Conservation (phyloP, 1,140 invertebrate genomes). For the Bicyclus anynana region DNA sequence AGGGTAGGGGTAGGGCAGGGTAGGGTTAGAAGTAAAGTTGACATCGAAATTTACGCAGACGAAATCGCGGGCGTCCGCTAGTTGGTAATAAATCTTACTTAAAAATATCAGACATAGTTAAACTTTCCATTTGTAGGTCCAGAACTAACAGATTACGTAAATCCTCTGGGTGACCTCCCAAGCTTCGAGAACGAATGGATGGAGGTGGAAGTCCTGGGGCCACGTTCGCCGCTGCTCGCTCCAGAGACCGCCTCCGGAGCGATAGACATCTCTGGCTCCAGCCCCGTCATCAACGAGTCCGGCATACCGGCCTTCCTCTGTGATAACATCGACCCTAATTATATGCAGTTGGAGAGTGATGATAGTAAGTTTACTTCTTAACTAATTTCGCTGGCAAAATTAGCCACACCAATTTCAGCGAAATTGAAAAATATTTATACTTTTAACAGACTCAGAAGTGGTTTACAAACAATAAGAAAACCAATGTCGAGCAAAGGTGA, state of each 20-base stretch:
- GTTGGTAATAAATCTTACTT: no score
- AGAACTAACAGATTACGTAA: constrained; percentile 78
- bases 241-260: constrained; percentile 37
- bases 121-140: background rate
- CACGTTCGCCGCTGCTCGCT: constrained; percentile 79
- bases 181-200: constrained; percentile 94
- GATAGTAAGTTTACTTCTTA: constrained; percentile 61
- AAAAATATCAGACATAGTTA: no score
- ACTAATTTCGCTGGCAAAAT: background rate
- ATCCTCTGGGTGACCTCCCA: constrained; percentile 83
- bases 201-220: constrained; percentile 87
- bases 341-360: constrained; percentile 77
- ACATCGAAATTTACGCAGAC: no score
- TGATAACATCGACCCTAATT: constrained; percentile 78
- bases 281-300: constrained; percentile 70
- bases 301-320: constrained; percentile 81
- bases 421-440: no score
- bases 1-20: no score
- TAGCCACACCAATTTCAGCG: no score
- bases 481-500: no score
- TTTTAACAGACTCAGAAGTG: no score
- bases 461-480: no score
- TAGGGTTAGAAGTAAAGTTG: no score
- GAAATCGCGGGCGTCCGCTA: no score
- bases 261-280: constrained; percentile 61